phyloP scores from a whole-genome alignment of 2,797 vertebrate species.

The Falco biarmicus region DNA sequence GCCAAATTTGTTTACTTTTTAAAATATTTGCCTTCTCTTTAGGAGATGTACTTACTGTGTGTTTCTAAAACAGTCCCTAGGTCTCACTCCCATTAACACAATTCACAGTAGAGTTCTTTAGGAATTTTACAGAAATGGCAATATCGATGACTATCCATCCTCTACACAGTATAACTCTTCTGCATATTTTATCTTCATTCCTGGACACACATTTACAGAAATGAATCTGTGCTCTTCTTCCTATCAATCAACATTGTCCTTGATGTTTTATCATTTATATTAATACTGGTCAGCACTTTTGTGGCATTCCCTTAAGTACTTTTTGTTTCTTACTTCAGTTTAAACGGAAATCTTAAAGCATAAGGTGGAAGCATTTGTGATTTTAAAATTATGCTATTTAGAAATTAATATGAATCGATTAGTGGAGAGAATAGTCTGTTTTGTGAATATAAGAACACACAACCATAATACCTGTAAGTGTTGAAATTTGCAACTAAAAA shows the following conservation, averaged over 20 bases:
- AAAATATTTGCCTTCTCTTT: neutral
- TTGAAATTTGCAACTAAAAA: neutral
- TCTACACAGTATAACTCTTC: neutral
- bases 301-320: neutral
- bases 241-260: accelerated
- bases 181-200: neutral
- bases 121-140: neutral
- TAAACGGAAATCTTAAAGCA: neutral
- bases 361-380: neutral
- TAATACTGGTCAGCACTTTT: neutral
- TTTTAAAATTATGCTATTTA: neutral
- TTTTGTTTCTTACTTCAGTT: neutral
- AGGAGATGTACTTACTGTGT: neutral
- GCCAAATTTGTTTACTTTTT: neutral
- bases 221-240: neutral
- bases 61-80: neutral
- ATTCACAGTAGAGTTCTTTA: neutral
- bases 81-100: neutral
- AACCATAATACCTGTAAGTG: neutral
- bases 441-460: neutral
- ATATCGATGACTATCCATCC: neutral
- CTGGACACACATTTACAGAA: neutral
- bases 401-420: neutral
- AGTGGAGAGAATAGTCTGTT: neutral
- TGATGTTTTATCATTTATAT: neutral